Evolutionary conservation across 2,113 vertebrate genomes (phyloP).

Genomic region (Grus americana): DNA sequence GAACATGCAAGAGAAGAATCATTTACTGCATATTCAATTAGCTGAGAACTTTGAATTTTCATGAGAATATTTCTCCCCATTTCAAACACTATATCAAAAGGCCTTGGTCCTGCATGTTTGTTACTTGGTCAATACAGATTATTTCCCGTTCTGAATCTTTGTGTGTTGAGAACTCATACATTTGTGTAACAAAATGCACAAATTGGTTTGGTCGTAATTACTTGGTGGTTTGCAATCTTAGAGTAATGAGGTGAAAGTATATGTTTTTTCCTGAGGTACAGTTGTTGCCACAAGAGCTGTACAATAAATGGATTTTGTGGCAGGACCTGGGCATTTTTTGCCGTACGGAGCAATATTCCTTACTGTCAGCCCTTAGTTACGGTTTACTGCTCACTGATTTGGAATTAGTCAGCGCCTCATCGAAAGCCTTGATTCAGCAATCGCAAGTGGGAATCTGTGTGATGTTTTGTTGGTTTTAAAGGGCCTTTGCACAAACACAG

Average conservation of each 20-base stretch:
- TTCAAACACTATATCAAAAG: background rate
- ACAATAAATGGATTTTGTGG: background rate
- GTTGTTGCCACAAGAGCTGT: background rate
- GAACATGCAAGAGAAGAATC: background rate
- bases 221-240: background rate
- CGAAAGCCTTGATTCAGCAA: background rate
- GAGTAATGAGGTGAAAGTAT: rapidly evolving
- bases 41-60: background rate
- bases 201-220: background rate
- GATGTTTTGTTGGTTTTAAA: background rate
- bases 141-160: background rate
- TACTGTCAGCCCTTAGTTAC: background rate
- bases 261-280: background rate
- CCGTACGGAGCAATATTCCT: background rate
- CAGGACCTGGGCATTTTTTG: background rate
- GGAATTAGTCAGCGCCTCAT: background rate
- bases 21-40: background rate
- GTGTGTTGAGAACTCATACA: background rate
- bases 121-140: background rate
- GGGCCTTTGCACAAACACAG: background rate
- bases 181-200: background rate
- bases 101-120: background rate
- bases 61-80: background rate
- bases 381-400: background rate
- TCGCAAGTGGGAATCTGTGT: background rate